Evolutionary conservation across 1,140 invertebrate species (phyloP).

Genomic region (Bombus consobrinus): DNA sequence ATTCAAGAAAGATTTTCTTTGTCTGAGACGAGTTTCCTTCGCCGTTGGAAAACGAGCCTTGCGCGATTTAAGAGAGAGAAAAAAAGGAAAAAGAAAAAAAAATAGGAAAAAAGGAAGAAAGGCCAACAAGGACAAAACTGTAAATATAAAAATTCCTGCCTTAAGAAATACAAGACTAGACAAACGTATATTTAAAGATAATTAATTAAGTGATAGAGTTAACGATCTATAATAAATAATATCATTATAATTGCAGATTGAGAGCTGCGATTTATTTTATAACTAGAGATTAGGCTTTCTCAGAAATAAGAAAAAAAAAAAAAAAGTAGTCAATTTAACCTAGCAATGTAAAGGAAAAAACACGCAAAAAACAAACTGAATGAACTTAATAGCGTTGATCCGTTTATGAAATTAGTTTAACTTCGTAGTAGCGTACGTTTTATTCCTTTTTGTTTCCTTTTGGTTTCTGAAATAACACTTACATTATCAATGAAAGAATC

Average conservation of each 20-base stretch:
- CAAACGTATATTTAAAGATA: conserved; percentile 70
- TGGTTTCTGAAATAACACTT: not conserved
- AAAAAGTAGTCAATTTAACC: conserved; percentile 75
- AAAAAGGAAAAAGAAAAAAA: conserved; percentile 37
- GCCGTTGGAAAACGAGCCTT: conserved; percentile 8
- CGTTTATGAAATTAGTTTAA: conserved; percentile 48
- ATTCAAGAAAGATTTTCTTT: conserved; percentile 33
- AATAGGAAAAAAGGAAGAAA: conserved; percentile 45
- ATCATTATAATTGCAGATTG: conserved; percentile 65
- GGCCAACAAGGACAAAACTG: conserved; percentile 69
- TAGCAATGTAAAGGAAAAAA: conserved; percentile 60
- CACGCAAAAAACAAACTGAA: conserved; percentile 24
- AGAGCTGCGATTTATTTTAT: conserved; percentile 74
- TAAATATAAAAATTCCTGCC: conserved; percentile 81
- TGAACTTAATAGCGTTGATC: conserved; percentile 37
- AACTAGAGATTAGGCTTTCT: conserved; percentile 68
- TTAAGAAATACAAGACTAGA: conserved; percentile 81
- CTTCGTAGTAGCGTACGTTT: conserved; percentile 22
- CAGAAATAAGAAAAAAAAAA: conserved; percentile 51
- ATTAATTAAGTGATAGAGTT: conserved; percentile 65
- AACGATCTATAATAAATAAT: conserved; percentile 65
- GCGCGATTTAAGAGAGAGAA: not conserved
- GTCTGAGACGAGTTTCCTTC: conserved; percentile 41
- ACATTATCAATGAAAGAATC: not conserved
- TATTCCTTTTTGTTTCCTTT: conserved; percentile 22